phyloP scores from a whole-genome alignment of 2,797 vertebrate species.

The Fistularia commersonii region DNA sequence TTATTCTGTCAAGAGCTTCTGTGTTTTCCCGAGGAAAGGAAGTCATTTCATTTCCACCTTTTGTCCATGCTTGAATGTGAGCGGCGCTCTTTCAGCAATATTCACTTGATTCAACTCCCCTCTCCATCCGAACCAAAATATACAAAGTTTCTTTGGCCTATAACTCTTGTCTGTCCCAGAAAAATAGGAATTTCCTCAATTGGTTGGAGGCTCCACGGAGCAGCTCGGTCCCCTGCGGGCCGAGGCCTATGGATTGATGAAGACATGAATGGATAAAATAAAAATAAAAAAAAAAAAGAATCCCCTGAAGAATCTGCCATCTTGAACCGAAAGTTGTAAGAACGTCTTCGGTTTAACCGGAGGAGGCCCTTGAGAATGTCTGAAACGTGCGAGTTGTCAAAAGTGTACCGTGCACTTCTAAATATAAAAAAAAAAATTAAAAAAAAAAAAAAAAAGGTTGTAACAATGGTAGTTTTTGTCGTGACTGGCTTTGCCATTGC shows the following conservation, averaged over 20 bases:
- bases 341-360: too few relatives aligned
- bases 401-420: too few relatives aligned
- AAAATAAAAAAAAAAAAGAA: too few relatives aligned
- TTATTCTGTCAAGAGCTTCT: conserved; percentile 95
- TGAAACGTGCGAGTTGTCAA: too few relatives aligned
- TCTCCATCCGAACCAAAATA: conserved; percentile 97
- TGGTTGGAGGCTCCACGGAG: conserved; percentile 85
- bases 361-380: too few relatives aligned
- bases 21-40: conserved; percentile 88
- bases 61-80: conserved; percentile 94
- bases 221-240: conserved; percentile 79
- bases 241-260: conserved; percentile 67
- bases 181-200: conserved; percentile 99
- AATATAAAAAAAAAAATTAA: too few relatives aligned
- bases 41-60: conserved; percentile 99
- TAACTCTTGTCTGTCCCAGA: conserved; percentile 88
- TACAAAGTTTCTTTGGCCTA: conserved; percentile 88
- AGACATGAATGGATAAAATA: too few relatives aligned
- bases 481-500: too few relatives aligned
- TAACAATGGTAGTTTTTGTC: too few relatives aligned
- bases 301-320: too few relatives aligned
- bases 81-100: conserved; percentile 99
- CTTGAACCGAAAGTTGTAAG: too few relatives aligned
- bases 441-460: too few relatives aligned
- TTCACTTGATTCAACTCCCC: conserved; percentile 87